Percentiles rank a stretch among this genome's conserved stretches.
These are phyloP conservation scores for Lemur catta DNA, from an alignment of 2,797 vertebrate genomes.

Conservation along the genomic window DNA sequence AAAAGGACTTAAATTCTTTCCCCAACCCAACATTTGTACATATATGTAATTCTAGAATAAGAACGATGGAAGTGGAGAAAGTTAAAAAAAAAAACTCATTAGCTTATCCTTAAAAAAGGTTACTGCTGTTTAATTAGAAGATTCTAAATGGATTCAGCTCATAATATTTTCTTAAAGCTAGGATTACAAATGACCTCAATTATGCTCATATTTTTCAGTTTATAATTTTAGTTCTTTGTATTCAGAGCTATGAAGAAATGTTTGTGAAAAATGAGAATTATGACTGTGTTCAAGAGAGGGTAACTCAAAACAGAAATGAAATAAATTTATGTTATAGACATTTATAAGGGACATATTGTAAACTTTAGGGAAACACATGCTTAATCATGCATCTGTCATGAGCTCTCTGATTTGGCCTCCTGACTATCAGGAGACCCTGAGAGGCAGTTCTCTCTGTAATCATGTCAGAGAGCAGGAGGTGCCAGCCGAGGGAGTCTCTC, in stretches of 20 bases:
- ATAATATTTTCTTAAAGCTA: neutral
- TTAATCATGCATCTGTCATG: neutral
- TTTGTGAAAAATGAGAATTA: neutral
- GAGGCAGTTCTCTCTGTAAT: neutral
- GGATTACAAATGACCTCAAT: neutral
- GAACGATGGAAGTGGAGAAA: neutral
- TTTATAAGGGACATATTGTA: neutral
- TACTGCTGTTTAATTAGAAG: neutral
- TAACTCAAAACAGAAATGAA: slow-evolving; percentile 1
- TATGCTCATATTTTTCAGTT: neutral
- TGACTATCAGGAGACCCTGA: neutral
- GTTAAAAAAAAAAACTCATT: neutral
- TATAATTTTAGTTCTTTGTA: neutral
- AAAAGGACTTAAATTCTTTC: neutral
- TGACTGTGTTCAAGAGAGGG: neutral
- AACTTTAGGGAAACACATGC: neutral
- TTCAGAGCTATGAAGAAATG: neutral
- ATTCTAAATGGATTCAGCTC: neutral
- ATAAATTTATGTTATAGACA: neutral
- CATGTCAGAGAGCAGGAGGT: neutral
- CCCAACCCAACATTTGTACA: neutral
- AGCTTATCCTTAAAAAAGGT: neutral
- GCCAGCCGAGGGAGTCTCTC: neutral
- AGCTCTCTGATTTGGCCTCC: neutral
- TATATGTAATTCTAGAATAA: neutral